These are phyloP conservation scores for Neuroscelio doddi DNA, from an alignment of 2,888 invertebrate species.

Conservation along the genomic window DNA sequence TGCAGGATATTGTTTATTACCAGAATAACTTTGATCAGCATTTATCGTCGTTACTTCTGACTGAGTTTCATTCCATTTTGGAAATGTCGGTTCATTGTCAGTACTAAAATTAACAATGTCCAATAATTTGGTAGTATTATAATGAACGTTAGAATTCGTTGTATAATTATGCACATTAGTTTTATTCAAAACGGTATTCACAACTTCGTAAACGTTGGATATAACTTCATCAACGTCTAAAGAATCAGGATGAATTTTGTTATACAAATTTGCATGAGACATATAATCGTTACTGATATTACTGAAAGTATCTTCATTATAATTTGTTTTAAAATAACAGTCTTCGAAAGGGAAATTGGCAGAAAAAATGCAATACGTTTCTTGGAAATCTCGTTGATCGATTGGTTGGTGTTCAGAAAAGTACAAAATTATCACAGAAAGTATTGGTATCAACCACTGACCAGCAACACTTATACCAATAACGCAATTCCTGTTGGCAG, in stretches of 20 bases:
- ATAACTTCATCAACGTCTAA: conserved; percentile 52
- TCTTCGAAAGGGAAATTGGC: conserved; percentile 58
- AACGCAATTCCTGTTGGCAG: too few relatives aligned
- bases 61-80: conserved; percentile 1
- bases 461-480: conserved; percentile 49
- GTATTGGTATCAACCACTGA: conserved; percentile 65
- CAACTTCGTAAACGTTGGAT: conserved; percentile 54
- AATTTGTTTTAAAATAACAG: conserved; percentile 36
- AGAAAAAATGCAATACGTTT: conserved; percentile 51
- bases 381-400: conserved; percentile 28
- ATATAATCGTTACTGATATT: conserved; percentile 41
- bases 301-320: conserved; percentile 18
- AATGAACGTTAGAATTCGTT: background rate
- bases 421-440: conserved; percentile 52
- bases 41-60: background rate
- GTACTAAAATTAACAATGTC: conserved; percentile 9
- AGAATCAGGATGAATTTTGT: conserved; percentile 30
- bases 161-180: too few relatives aligned
- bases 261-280: conserved; percentile 32
- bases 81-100: background rate
- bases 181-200: conserved; percentile 47
- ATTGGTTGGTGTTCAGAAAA: conserved; percentile 46
- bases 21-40: too few relatives aligned
- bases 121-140: too few relatives aligned
- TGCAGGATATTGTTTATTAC: too few relatives aligned